These are phyloP conservation scores for Centruroides sculpturatus DNA, from an alignment of 1,140 invertebrate genomes.

Conservation along the genomic window DNA sequence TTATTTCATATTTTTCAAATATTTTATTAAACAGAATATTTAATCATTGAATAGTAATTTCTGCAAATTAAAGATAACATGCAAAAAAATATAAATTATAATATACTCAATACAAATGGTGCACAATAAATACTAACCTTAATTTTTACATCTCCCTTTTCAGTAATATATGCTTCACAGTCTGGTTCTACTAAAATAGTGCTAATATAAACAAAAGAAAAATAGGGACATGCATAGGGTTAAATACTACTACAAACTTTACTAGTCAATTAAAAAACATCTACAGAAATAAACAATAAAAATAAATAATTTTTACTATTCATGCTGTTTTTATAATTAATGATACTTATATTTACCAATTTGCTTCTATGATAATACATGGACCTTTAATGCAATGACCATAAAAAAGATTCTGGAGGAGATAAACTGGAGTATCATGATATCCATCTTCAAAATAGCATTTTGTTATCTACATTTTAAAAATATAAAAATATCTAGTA, in stretches of 20 bases:
- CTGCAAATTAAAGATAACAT: too few species aligned
- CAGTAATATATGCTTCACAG: slow-evolving; percentile 39
- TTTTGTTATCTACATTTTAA: slow-evolving; percentile 32
- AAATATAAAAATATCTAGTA: slow-evolving; percentile 1
- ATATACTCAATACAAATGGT: too few species aligned
- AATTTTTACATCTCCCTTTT: slow-evolving; percentile 60
- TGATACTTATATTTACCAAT: slow-evolving; percentile 27
- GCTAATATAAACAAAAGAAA: slow-evolving; percentile 39
- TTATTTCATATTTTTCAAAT: too few species aligned
- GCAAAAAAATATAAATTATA: too few species aligned
- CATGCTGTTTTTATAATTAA: too few species aligned
- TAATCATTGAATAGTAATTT: too few species aligned
- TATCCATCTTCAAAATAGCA: slow-evolving; percentile 74
- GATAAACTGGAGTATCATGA: slow-evolving; percentile 58
- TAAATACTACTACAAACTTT: neutral
- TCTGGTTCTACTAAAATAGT: slow-evolving; percentile 85
- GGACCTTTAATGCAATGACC: slow-evolving; percentile 68
- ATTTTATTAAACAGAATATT: too few species aligned
- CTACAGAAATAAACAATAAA: too few species aligned
- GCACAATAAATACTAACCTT: slow-evolving; percentile 39
- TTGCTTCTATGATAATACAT: slow-evolving; percentile 85
- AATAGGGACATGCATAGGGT: neutral
- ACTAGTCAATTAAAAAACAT: neutral
- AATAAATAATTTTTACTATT: too few species aligned
- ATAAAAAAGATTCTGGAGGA: slow-evolving; percentile 48